Percentiles rank a stretch among this genome's conserved stretches.
Conservation (phyloP, 1,140 invertebrate genomes). For the Lineus longissimus region DNA sequence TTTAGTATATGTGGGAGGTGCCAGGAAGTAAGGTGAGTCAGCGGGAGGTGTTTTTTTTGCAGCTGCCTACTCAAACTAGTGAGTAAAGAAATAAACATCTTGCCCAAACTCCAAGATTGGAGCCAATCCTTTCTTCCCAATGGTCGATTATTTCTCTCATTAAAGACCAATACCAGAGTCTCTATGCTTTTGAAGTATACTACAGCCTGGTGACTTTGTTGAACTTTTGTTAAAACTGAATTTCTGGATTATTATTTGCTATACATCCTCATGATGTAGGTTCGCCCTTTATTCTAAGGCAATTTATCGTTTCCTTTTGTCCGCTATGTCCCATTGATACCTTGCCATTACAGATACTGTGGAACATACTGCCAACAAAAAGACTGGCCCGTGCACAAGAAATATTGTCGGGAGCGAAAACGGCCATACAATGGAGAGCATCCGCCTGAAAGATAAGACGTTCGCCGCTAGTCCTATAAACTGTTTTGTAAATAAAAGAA, state of each 20-base stretch:
- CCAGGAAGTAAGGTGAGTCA: slow-evolving; percentile 50
- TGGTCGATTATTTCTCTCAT: neutral
- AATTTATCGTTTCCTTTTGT: neutral
- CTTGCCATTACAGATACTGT: slow-evolving; percentile 51
- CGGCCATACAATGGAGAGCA: slow-evolving; percentile 14
- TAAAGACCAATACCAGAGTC: neutral
- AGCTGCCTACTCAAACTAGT: neutral
- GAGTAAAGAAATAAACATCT: neutral
- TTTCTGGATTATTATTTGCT: no score
- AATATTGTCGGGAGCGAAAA: slow-evolving; percentile 52
- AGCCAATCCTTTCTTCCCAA: no score
- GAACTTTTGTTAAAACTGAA: no score
- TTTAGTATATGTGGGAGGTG: slow-evolving; percentile 62
- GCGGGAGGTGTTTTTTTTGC: neutral
- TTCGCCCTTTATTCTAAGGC: neutral
- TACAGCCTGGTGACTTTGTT: neutral
- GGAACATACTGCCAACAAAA: slow-evolving; percentile 57
- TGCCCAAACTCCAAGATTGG: neutral
- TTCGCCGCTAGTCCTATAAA: neutral
- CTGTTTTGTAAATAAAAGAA: no score
- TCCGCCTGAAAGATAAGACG: neutral
- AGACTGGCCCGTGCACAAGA: slow-evolving; percentile 58
- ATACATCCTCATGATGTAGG: no score
- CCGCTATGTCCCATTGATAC: neutral
- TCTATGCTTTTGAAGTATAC: neutral